Evolutionary conservation across 1,140 invertebrate species (phyloP).

Genomic region (Euschistus heros): DNA sequence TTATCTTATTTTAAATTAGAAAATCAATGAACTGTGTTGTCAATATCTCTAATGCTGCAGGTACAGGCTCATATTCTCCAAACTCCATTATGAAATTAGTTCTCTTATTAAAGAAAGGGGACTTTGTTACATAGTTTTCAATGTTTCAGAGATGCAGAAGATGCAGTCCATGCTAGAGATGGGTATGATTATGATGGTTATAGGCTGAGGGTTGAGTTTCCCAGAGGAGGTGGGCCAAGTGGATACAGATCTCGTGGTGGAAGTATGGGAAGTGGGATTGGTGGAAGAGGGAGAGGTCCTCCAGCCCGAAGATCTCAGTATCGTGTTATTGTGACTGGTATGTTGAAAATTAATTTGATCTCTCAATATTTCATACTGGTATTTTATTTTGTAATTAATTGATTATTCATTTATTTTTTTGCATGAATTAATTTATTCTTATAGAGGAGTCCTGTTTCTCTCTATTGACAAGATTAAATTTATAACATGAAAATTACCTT

Average conservation of each 20-base stretch:
- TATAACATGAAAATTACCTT: too few species aligned
- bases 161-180: slow-evolving; percentile 91
- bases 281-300: slow-evolving; percentile 50
- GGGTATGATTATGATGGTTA: slow-evolving; percentile 99
- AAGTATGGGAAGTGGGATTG: slow-evolving; percentile 29
- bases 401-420: background rate
- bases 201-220: slow-evolving; percentile 89
- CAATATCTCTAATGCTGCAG: slow-evolving; percentile 1
- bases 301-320: slow-evolving; percentile 86
- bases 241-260: slow-evolving; percentile 40
- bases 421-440: background rate
- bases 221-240: slow-evolving; percentile 45
- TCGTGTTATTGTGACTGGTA: slow-evolving; percentile 76
- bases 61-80: slow-evolving; percentile 14
- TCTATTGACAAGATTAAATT: too few species aligned
- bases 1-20: background rate
- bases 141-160: slow-evolving; percentile 78
- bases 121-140: background rate
- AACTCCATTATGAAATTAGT: slow-evolving; percentile 12
- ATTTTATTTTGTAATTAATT: background rate
- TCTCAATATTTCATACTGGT: background rate
- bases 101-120: background rate
- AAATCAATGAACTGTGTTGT: slow-evolving; percentile 1
- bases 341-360: background rate
- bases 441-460: too few species aligned